Conservation (phyloP, 2,113 vertebrate genomes). For the Athene cunicularia region DNA sequence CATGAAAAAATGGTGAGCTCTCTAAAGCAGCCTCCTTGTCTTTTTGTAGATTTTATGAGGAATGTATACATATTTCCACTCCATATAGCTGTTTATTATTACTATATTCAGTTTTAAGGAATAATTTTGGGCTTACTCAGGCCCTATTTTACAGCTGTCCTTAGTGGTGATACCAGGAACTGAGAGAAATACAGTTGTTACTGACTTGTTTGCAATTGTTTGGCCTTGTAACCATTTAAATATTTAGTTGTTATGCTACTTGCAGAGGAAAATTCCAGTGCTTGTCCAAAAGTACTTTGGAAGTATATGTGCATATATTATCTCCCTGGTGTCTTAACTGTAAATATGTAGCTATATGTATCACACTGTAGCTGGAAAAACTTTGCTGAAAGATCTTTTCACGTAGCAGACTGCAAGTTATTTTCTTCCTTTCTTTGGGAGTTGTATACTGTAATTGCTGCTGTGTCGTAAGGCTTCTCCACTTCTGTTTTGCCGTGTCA, state of each 20-base stretch:
- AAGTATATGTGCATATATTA: background rate
- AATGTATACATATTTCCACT: background rate
- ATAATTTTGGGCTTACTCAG: background rate
- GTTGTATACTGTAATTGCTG: background rate
- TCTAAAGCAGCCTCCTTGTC: background rate
- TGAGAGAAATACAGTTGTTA: background rate
- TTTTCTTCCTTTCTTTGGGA: background rate
- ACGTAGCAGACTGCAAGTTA: background rate
- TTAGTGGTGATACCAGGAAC: background rate
- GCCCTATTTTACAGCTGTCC: background rate
- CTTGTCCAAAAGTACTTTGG: slow-evolving; percentile 9
- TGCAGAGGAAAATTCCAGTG: background rate
- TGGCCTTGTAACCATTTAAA: slow-evolving; percentile 16
- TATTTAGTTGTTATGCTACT: slow-evolving; percentile 15
- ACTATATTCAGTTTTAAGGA: background rate
- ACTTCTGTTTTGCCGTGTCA: background rate
- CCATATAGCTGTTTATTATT: background rate
- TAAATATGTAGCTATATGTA: background rate
- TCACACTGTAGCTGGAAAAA: background rate
- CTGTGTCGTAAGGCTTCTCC: background rate
- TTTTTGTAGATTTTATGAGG: background rate
- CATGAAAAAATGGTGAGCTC: background rate
- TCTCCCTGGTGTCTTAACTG: background rate
- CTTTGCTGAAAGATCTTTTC: background rate
- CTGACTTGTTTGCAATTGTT: slow-evolving; percentile 28